Evolutionary conservation across 2,888 invertebrate genomes (phyloP).

Genomic region (Aphidoletes aphidimyza): DNA sequence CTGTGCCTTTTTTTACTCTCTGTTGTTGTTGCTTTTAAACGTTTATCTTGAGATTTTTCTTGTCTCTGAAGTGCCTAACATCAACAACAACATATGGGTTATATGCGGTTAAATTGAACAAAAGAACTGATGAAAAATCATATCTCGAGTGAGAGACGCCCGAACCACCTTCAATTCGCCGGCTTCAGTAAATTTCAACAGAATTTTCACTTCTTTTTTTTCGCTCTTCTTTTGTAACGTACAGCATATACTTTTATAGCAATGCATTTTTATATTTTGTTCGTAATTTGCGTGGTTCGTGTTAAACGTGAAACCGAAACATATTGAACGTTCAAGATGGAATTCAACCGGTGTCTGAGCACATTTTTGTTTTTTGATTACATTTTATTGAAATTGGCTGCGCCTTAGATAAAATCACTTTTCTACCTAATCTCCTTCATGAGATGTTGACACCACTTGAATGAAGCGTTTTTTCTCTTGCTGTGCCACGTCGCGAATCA

Average conservation of each 20-base stretch:
- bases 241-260: background rate
- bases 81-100: constrained; percentile 35
- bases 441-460: constrained; percentile 25
- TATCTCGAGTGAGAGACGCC: background rate
- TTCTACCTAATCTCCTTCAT: background rate
- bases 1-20: background rate
- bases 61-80: constrained; percentile 11
- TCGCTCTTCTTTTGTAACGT: background rate
- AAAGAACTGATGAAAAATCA: constrained; percentile 39
- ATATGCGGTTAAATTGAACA: constrained; percentile 27
- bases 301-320: background rate
- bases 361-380: background rate
- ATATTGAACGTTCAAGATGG: constrained; percentile 6
- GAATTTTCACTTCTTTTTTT: background rate
- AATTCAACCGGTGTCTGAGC: constrained; percentile 8
- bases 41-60: constrained; percentile 21
- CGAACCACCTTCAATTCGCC: background rate
- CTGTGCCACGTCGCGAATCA: background rate
- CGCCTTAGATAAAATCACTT: constrained; percentile 1
- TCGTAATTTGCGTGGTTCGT: background rate
- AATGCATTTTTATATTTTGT: background rate
- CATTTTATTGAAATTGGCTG: constrained; percentile 14
- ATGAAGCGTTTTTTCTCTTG: background rate
- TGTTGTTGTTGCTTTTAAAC: background rate
- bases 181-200: background rate